Base-by-base conservation (phyloP, 2,113 vertebrate genomes). In the Morphnarchus princeps region DNA sequence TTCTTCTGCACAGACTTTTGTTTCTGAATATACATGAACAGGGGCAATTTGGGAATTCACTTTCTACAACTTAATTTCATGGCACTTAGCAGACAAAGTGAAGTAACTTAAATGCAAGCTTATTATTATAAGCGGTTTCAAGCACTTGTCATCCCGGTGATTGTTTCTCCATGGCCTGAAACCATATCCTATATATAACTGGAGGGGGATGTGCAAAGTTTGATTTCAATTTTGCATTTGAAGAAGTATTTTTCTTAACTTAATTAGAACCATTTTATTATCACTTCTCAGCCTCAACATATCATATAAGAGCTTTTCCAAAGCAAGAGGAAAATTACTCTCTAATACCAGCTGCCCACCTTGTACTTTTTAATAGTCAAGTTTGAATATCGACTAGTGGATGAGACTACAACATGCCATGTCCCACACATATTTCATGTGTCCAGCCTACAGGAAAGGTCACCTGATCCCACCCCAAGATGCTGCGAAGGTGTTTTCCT, bases 11-110 rank as follows among this genome's bases (percentile, higher is more conserved):
- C 54, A 95, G 93, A 93, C 91, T 97, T 98, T 97, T 97, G 96
- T 98, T 97, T 97, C 95, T 94, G 78, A 97, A 97, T 83, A 96
- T 94, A 95, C 82, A 91, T 88, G 94, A 97, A 97, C 21, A 18
- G 90, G 94, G 81, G 82, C 71, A 97, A 98, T 98, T 93, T 96
- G 54, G 63, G 42, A 93, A 91, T 80, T 95, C 82, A 82, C 96
- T 94, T 97, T 95, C 87, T 96, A 94, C 94, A 93, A 97, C 84
- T 95, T 96, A 91, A 95, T 94, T 97, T 98, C 95, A 97, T 85
- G 89, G 95, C 80, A 97, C 84, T 97, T 95, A 91, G 67, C 93
- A 91, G 96, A 96, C 93, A 91, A 97, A 97, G 95, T 95, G 66
- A 97, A 97, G 89, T 71, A 96, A 97, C 95, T 97, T 97, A 83